Evolutionary conservation across 2,888 invertebrate genomes (phyloP), one percentile per base, ranked within the genome.

Genomic region (Opisthograptis luteolata): DNA sequence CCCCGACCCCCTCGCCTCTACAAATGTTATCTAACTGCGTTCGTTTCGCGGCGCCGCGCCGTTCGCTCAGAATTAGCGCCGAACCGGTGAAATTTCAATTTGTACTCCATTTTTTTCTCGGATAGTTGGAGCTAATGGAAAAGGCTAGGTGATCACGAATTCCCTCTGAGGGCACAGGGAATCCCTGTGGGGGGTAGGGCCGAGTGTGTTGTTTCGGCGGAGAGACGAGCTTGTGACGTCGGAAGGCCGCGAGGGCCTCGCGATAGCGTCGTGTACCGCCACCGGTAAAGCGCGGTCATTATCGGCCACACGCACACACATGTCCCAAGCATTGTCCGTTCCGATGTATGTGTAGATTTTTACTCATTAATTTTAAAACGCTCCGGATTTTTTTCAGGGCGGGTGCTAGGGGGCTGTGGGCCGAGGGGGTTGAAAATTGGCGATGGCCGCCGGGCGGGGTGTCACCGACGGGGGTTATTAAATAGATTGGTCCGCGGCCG

Each of bases 311-410:
- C 70, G 70, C 84, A 84, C 87, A 82, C 83, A 79, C 77, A 60
- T 66, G 71, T 25, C 30, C 34, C 20, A 67, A 68, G 59, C 73
- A 79, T 81, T 81, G 85, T 82, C 75, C 79, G 76, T 73, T 73
- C 76, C 73, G 70, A 73, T 86, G 91, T 88, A 87, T 89, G 89
- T 88, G 91, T 91, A 84, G 81, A 91, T 91, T 91, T 90, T 91
- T 91, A 91, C 91, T 91, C 91, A 91, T 91, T 91, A 91, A 91
- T 91, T 91, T 91, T 91, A 91, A 91, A 91, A 91, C 90, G 91
- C 88, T 90, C 87, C 76, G 91, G 90, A 91, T 91, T 91, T 91
- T 91, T 90, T 91, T 87, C 88, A 87, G 89, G 85, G 88, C 83
- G 88, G 89, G 85, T 84, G 86, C 84, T 80, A 80, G 84, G 86